These are phyloP conservation scores for Pachycephus smyrnensis DNA, from an alignment of 2,888 invertebrate genomes.

Conservation along the genomic window DNA sequence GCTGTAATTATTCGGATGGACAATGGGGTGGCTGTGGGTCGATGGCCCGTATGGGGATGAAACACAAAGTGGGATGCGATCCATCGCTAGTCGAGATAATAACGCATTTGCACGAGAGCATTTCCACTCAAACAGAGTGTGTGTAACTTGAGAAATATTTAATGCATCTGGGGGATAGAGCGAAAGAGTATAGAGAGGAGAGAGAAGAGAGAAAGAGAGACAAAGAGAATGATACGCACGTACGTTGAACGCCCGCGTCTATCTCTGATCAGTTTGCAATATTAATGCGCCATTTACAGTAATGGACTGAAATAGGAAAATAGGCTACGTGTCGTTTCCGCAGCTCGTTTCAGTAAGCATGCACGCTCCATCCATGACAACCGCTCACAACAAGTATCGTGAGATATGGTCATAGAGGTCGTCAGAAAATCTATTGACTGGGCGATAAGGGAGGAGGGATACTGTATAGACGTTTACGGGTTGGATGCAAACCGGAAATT, in stretches of 20 bases:
- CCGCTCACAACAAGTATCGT: constrained; percentile 28
- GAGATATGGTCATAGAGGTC: not conserved
- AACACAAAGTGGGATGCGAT: not conserved
- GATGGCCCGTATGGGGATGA: not conserved
- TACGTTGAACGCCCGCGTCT: constrained; percentile 35
- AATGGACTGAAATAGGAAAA: constrained; percentile 41
- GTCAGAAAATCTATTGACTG: not conserved
- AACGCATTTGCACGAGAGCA: not conserved
- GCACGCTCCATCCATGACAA: constrained; percentile 39
- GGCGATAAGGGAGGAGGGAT: no score
- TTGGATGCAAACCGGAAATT: no score
- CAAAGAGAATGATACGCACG: not conserved
- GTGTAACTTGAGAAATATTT: constrained; percentile 46
- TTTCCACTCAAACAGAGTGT: not conserved
- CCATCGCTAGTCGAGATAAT: not conserved
- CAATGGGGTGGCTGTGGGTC: no score
- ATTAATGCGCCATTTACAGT: constrained; percentile 54
- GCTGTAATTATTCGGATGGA: no score
- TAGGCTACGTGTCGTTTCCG: constrained; percentile 17
- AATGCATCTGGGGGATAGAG: constrained; percentile 30
- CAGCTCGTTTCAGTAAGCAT: constrained; percentile 5
- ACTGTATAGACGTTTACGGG: no score
- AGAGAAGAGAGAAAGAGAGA: no score
- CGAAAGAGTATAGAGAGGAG: not conserved
- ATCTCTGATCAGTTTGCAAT: constrained; percentile 52